These are phyloP conservation scores for Bubo bubo DNA, from an alignment of 2,113 vertebrate genomes.

Conservation along the genomic window DNA sequence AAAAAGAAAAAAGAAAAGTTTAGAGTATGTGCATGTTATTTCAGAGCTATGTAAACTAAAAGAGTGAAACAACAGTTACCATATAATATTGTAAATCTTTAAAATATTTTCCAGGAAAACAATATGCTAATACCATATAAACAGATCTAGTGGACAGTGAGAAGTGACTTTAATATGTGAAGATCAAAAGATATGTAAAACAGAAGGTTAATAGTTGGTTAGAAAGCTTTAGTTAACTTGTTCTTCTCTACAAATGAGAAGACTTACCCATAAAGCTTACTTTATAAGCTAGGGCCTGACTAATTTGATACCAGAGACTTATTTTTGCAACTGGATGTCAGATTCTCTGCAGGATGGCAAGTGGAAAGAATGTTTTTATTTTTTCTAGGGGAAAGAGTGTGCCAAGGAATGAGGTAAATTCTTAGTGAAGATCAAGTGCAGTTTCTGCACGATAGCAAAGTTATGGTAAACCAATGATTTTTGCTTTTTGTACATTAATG, in stretches of 20 bases:
- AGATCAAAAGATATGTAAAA: neutral
- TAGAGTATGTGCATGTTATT: neutral
- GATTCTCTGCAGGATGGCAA: neutral
- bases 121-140: neutral
- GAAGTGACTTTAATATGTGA: neutral
- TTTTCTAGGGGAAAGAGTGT: neutral
- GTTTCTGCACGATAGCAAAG: neutral
- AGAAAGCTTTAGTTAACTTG: neutral
- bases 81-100: neutral
- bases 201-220: neutral
- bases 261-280: neutral
- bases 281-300: neutral
- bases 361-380: neutral
- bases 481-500: neutral
- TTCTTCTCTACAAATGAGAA: neutral
- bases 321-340: neutral
- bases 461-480: neutral
- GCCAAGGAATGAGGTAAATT: neutral
- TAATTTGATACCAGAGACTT: neutral
- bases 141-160: neutral
- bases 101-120: neutral
- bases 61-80: neutral
- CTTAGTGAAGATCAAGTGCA: neutral
- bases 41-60: neutral
- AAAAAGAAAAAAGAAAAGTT: neutral